Evolutionary conservation across 1,140 invertebrate genomes (phyloP).

Genomic region (Scaptomyza pallida): DNA sequence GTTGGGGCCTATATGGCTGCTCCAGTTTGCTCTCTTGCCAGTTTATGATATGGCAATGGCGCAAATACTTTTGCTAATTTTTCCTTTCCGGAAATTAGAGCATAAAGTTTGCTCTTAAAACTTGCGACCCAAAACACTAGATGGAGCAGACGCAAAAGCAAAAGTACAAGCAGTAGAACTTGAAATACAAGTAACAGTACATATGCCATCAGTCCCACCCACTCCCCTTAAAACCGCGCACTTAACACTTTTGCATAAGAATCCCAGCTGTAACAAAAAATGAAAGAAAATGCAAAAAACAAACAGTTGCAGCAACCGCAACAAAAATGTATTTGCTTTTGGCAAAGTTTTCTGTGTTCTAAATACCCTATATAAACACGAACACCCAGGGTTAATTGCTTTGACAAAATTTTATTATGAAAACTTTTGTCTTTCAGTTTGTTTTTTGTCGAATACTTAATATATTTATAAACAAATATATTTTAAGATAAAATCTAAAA

Average conservation of each 20-base stretch:
- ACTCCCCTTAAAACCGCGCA: constrained; percentile 46
- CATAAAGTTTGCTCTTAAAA: constrained; percentile 78
- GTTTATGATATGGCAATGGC: constrained; percentile 79
- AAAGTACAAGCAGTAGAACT: not conserved
- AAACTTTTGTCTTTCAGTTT: no score
- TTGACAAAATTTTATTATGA: no score
- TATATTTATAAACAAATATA: no score
- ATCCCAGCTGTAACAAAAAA: constrained; percentile 57
- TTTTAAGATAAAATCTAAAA: no score
- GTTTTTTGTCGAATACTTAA: no score
- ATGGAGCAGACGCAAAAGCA: constrained; percentile 15
- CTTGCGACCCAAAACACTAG: constrained; percentile 34
- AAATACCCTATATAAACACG: constrained; percentile 26
- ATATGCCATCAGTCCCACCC: constrained; percentile 37
- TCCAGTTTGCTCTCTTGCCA: constrained; percentile 46
- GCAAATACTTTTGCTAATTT: constrained; percentile 80
- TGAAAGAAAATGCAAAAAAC: constrained; percentile 15
- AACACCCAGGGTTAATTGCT: not conserved
- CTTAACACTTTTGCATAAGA: constrained; percentile 74
- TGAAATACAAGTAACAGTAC: constrained; percentile 14
- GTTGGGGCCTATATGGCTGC: constrained; percentile 26
- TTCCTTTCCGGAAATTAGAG: constrained; percentile 82
- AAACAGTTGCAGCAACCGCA: constrained; percentile 25
- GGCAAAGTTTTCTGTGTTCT: constrained; percentile 52
- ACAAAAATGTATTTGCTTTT: constrained; percentile 67